A percentile compares a stretch with the other conserved stretches of the same genome.
These are phyloP conservation scores for Aegithalos caudatus DNA, from an alignment of 2,113 vertebrate genomes.

Conservation along the genomic window DNA sequence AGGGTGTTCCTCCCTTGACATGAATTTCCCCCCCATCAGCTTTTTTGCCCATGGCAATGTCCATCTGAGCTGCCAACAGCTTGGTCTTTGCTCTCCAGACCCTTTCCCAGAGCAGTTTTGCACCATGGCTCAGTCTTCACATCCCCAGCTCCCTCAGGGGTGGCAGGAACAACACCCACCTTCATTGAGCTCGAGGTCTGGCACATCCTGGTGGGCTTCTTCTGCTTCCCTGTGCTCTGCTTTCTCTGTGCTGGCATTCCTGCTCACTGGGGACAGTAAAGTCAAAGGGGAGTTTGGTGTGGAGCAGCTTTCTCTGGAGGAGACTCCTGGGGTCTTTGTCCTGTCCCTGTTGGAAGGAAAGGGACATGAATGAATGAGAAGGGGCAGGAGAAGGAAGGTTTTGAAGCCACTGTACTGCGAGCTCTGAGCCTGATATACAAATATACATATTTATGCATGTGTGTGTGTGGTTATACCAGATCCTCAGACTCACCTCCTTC, in stretches of 20 bases:
- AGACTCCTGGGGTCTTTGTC: background rate
- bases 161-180: background rate
- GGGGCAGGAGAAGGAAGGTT: background rate
- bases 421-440: background rate
- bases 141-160: background rate
- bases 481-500: background rate
- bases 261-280: slow-evolving; percentile 3
- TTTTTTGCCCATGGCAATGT: background rate
- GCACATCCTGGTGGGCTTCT: background rate
- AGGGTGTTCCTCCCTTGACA: accelerated
- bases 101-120: background rate
- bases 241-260: slow-evolving; percentile 20
- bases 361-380: background rate
- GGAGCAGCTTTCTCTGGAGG: slow-evolving; percentile 38
- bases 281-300: slow-evolving; percentile 33
- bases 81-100: background rate
- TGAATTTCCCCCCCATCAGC: background rate
- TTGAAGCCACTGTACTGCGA: background rate
- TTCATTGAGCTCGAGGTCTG: background rate
- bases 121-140: background rate
- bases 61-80: background rate
- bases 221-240: background rate
- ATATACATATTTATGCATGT: background rate
- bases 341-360: slow-evolving; percentile 40
- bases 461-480: background rate